Evolutionary conservation across 2,888 invertebrate species (phyloP).

Genomic region (Lasioglossum pauxillum): DNA sequence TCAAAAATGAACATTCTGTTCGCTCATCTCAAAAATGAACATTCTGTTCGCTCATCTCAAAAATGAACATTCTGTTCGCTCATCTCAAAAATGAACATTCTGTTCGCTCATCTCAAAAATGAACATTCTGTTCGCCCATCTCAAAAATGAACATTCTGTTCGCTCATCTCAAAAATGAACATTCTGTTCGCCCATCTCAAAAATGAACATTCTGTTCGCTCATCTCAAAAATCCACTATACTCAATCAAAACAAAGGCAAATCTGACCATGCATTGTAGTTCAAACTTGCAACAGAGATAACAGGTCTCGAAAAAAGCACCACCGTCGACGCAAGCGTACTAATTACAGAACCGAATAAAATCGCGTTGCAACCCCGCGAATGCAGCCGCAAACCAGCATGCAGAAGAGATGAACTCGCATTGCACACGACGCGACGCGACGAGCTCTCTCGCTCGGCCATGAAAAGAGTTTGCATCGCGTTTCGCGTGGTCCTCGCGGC

Average conservation of each 20-base stretch:
- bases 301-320: no score
- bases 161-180: neutral
- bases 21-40: neutral
- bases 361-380: neutral
- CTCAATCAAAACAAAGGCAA: neutral
- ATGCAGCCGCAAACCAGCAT: neutral
- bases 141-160: no score
- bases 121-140: no score
- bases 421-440: conserved; percentile 32
- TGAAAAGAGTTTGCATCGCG: conserved; percentile 56
- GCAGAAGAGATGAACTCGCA: neutral
- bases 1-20: neutral
- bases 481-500: conserved; percentile 59
- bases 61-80: neutral
- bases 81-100: neutral
- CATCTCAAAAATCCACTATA: neutral
- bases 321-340: no score
- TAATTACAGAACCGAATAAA: neutral
- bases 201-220: no score
- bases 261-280: no score
- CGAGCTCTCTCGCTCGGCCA: conserved; percentile 52
- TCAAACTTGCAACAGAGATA: no score
- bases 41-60: neutral
- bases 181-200: neutral
- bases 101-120: neutral